Base-by-base conservation (phyloP, 1,140 invertebrate species). In the Probaryconus sp. region DNA sequence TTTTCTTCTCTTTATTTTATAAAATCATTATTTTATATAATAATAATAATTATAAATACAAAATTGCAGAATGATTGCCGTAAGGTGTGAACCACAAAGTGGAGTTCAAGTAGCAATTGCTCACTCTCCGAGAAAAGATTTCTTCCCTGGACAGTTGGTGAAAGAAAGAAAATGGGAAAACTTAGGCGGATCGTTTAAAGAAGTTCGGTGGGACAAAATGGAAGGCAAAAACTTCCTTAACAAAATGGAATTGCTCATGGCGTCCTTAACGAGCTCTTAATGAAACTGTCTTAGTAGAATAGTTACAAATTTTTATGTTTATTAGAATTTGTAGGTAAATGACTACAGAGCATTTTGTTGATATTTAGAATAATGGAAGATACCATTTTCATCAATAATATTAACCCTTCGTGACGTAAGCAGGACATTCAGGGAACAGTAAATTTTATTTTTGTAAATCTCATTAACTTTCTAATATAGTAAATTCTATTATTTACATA, bases 141-240 rank as follows among this genome's bases (percentile, higher is more conserved):
- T 96, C 80, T 95, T 95, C 80, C 92, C 94, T 1, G 94, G 93
- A 63, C 92, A 95, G 61, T 85, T 97, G 26, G 95, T 97, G 3
- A 93, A 93, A 63, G 94, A 97, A 79, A 91, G 94, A 71, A 94
- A 95, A 81, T 98, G 96, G 96, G 95, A 96, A 82, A 95, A 97
- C 86, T 88, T 97, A 0, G 95, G 94, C 5, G 94, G 94, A 13
- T 92, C 93, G 33, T 98, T 97, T 85, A 94, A 96, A 83, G 95
- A 97, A 89, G 94, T 98, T 5, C 90, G 94, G 74, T 92, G 97
- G 83, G 95, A 98, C 40, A 96, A 96, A 88, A 95, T 99, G 91
- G 96, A 98, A 83, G 97, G 97, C n/a, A 95, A 95, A 80, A 98
- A 97, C 88, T 98, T 98, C 84, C 89, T 98, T 0, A 97, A 97